phyloP scores from a whole-genome alignment of 2,888 invertebrate species.

The Sthenelais limicola region DNA sequence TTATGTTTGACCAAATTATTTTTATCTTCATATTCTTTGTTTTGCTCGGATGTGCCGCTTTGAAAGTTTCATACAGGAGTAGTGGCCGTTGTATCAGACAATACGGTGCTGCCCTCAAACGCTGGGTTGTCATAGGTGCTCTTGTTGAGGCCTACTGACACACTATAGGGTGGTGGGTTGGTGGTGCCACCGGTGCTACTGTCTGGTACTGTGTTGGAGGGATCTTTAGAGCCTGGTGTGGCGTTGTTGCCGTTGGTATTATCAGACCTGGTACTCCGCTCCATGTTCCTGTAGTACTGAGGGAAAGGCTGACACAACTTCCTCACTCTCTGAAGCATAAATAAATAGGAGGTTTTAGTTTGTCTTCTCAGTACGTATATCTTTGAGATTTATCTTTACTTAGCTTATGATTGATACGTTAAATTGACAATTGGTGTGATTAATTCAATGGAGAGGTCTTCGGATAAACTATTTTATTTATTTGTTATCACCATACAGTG shows the following conservation, averaged over 20 bases:
- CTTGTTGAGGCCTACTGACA: not conserved
- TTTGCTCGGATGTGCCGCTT: too few species aligned
- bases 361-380: not conserved
- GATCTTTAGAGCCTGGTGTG: not conserved
- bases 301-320: conserved; percentile 24
- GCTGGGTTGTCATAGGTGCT: conserved; percentile 11
- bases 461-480: too few species aligned
- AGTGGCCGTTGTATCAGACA: not conserved
- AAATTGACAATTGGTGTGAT: too few species aligned
- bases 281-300: conserved; percentile 2
- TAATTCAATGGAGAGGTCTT: too few species aligned
- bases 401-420: too few species aligned
- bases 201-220: not conserved
- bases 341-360: not conserved
- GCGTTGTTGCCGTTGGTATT: conserved; percentile 21
- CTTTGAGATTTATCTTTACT: too few species aligned
- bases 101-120: not conserved
- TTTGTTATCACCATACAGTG: too few species aligned
- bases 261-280: not conserved
- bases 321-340: conserved; percentile 6
- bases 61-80: too few species aligned
- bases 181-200: not conserved
- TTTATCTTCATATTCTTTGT: too few species aligned
- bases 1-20: too few species aligned
- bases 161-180: not conserved